Evolutionary conservation across 2,113 vertebrate species (phyloP).

Genomic region (Crotalus helleri): DNA sequence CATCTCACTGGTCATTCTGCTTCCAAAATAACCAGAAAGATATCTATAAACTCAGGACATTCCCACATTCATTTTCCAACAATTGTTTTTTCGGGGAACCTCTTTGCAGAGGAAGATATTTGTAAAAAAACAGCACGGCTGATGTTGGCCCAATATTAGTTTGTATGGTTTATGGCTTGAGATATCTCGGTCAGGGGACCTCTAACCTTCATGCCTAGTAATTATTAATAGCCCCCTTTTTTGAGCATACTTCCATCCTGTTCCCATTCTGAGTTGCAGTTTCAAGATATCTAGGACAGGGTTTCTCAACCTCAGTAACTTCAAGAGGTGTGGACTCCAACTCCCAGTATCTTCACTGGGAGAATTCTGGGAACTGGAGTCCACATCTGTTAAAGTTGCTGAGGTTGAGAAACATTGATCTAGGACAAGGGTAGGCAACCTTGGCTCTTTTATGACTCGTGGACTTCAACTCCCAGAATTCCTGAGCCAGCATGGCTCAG

Average conservation of each 20-base stretch:
- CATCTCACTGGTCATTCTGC: not conserved
- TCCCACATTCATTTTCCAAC: not conserved
- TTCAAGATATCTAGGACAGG: not conserved
- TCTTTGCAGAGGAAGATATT: not conserved
- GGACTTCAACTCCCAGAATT: too few species aligned
- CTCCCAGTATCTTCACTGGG: not conserved
- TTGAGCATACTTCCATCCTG: not conserved
- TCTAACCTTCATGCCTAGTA: not conserved
- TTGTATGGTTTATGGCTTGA: not conserved
- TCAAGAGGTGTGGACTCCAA: not conserved
- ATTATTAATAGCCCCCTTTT: not conserved
- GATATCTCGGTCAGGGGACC: not conserved
- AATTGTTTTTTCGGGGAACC: not conserved
- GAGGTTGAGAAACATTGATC: not conserved
- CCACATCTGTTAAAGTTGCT: not conserved
- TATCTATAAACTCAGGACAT: not conserved
- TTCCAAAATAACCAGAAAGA: not conserved
- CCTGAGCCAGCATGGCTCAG: too few species aligned
- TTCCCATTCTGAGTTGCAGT: not conserved
- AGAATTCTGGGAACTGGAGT: not conserved
- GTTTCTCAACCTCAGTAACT: not conserved
- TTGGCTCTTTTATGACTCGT: too few species aligned
- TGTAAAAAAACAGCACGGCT: too few species aligned
- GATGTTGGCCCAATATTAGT: not conserved
- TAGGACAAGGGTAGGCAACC: not conserved